Evolutionary conservation across 2,888 invertebrate species (phyloP).

Genomic region (Sylvicola fuscatus): DNA sequence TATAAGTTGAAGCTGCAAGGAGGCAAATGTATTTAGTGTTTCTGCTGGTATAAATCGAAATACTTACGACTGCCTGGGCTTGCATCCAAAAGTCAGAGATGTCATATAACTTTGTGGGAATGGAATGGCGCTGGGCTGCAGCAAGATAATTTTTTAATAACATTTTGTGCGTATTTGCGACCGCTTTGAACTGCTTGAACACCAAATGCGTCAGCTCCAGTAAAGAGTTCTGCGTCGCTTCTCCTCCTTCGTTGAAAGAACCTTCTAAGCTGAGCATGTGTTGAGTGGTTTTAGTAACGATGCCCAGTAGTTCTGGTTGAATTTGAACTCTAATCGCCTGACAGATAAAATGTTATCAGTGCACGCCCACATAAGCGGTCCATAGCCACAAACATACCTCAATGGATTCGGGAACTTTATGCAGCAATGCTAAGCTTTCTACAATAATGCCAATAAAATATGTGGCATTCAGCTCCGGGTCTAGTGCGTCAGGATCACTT

Average conservation of each 20-base stretch:
- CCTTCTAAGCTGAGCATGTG: slow-evolving; percentile 41
- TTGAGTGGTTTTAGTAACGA: slow-evolving; percentile 60
- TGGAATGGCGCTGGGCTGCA: slow-evolving; percentile 35
- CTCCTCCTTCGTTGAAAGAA: slow-evolving; percentile 9
- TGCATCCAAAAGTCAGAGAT: slow-evolving; percentile 74
- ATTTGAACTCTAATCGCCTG: slow-evolving; percentile 66
- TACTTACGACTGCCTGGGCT: slow-evolving; percentile 66
- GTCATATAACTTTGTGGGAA: slow-evolving; percentile 38
- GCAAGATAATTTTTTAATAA: slow-evolving; percentile 42
- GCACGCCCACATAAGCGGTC: too few relatives aligned
- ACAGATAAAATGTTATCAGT: too few relatives aligned
- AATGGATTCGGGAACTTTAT: slow-evolving; percentile 66
- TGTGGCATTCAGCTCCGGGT: slow-evolving; percentile 38
- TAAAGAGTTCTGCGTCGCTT: slow-evolving; percentile 21
- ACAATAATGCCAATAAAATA: slow-evolving; percentile 61
- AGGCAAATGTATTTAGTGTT: slow-evolving; percentile 7
- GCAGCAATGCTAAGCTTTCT: slow-evolving; percentile 65
- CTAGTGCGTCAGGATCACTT: slow-evolving; percentile 34
- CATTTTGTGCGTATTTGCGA: slow-evolving; percentile 53
- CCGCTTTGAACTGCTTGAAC: slow-evolving; percentile 63
- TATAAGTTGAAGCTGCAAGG: slow-evolving; percentile 60
- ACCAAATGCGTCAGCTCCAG: slow-evolving; percentile 49
- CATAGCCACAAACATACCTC: slow-evolving; percentile 43
- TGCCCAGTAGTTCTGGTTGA: slow-evolving; percentile 57
- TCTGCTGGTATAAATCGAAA: too few relatives aligned